Percentiles rank a stretch among this genome's conserved stretches.
Conservation (phyloP, 2,888 invertebrate species). For the Torymus auratus region DNA sequence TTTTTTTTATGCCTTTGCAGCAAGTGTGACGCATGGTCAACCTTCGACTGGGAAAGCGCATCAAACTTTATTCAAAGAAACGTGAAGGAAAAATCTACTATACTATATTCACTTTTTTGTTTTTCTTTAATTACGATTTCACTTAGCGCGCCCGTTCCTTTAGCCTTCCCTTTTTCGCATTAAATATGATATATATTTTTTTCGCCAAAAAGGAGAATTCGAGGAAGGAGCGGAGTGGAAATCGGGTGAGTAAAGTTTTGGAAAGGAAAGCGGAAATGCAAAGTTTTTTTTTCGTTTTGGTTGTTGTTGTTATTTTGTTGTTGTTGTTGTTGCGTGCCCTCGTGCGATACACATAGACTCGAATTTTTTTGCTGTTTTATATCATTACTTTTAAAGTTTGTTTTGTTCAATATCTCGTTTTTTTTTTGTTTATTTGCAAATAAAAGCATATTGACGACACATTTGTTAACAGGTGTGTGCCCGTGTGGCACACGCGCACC, state of each 20-base stretch:
- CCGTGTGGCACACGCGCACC: conserved; percentile 58
- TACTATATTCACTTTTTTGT: conserved; percentile 58
- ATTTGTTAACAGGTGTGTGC: conserved; percentile 63
- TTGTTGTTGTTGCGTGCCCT: conserved; percentile 57
- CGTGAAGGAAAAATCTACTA: conserved; percentile 60
- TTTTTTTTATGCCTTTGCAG: conserved; percentile 38
- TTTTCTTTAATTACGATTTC: conserved; percentile 57
- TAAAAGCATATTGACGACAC: conserved; percentile 57
- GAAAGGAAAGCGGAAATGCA: conserved; percentile 61
- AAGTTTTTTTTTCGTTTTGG: conserved; percentile 56
- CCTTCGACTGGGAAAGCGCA: conserved; percentile 59
- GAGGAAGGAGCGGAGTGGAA: conserved; percentile 58
- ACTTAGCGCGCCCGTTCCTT: conserved; percentile 56
- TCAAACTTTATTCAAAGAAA: conserved; percentile 66
- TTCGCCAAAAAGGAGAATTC: conserved; percentile 55
- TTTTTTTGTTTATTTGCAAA: conserved; percentile 53
- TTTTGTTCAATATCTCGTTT: not conserved
- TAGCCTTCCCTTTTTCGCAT: conserved; percentile 52
- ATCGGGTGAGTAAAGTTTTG: conserved; percentile 57
- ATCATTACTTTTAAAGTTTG: conserved; percentile 42
- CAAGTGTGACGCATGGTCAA: conserved; percentile 45
- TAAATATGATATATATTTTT: conserved; percentile 54
- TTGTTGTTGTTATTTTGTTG: conserved; percentile 48
- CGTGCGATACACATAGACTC: conserved; percentile 59
- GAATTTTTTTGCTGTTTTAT: conserved; percentile 52